Conservation (phyloP, 2,888 invertebrate species). For the Corbicula japonica region DNA sequence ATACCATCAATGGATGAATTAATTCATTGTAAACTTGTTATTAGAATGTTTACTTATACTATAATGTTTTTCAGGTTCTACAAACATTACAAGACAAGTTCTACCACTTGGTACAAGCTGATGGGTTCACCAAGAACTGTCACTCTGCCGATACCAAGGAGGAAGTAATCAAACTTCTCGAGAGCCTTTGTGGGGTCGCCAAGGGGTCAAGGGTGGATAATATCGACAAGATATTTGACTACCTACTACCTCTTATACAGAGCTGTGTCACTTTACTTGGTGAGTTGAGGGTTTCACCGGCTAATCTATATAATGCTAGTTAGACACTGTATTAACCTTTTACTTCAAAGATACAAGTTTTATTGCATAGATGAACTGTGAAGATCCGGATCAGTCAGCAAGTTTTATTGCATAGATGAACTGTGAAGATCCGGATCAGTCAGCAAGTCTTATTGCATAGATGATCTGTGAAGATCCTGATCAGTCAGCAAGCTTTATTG, state of each 20-base stretch:
- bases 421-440: too few relatives aligned
- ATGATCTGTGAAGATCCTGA: too few relatives aligned
- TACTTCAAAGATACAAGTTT: too few relatives aligned
- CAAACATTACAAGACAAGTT: slow-evolving; percentile 89
- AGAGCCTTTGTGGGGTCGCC: slow-evolving; percentile 89
- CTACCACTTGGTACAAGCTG: slow-evolving; percentile 88
- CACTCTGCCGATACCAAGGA: slow-evolving; percentile 90
- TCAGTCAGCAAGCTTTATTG: too few relatives aligned
- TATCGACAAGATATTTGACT: slow-evolving; percentile 88
- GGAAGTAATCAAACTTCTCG: slow-evolving; percentile 92
- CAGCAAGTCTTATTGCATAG: too few relatives aligned
- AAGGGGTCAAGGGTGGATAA: slow-evolving; percentile 83
- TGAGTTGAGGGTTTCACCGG: slow-evolving; percentile 62
- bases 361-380: too few relatives aligned
- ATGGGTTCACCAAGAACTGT: slow-evolving; percentile 88
- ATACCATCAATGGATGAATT: too few relatives aligned
- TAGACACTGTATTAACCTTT: too few relatives aligned
- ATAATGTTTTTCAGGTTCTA: slow-evolving; percentile 85
- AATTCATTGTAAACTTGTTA: too few relatives aligned
- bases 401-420: too few relatives aligned
- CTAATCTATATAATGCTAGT: too few relatives aligned
- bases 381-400: too few relatives aligned
- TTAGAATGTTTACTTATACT: not conserved
- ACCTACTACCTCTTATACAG: slow-evolving; percentile 90
- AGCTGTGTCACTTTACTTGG: slow-evolving; percentile 91